Percentiles rank a stretch among this genome's conserved stretches.
Conservation (phyloP, 2,888 invertebrate species). For the Polydrusus pterygomalis region DNA sequence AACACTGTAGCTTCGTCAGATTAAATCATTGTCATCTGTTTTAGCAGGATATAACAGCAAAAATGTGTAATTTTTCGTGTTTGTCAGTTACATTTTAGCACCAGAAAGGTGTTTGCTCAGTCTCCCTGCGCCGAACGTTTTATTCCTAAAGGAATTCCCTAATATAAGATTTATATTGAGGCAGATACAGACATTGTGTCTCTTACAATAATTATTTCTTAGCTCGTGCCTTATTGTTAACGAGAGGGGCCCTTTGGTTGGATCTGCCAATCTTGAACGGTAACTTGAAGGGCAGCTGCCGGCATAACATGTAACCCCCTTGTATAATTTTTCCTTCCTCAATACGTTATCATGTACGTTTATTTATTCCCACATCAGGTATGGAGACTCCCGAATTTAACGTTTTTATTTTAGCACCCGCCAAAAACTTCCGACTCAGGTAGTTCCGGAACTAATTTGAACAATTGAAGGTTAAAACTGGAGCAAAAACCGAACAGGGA, state of each 20-base stretch:
- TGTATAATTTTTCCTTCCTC: constrained; percentile 60
- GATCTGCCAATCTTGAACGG: constrained; percentile 60
- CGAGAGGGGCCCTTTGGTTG: constrained; percentile 53
- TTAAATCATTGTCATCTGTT: no score
- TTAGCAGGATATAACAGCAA: no score
- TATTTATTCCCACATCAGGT: constrained; percentile 56
- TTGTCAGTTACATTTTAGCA: constrained; percentile 46
- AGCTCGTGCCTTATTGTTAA: constrained; percentile 62
- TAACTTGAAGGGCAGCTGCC: constrained; percentile 59
- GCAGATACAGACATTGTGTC: constrained; percentile 58
- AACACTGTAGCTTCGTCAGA: no score
- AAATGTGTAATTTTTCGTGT: no score
- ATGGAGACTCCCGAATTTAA: constrained; percentile 53
- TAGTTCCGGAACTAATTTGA: constrained; percentile 58
- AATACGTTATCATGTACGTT: constrained; percentile 58
- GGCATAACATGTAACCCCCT: constrained; percentile 57
- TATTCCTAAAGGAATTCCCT: constrained; percentile 46
- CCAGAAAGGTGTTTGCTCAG: constrained; percentile 46
- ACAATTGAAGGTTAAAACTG: constrained; percentile 56
- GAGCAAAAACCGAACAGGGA: constrained; percentile 49
- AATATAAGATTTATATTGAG: constrained; percentile 56
- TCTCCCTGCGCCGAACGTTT: constrained; percentile 39
- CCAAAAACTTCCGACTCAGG: constrained; percentile 58
- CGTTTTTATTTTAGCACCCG: constrained; percentile 58
- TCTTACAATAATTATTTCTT: constrained; percentile 58